These are phyloP conservation scores for Lasioglossum calceatum DNA, from an alignment of 2,888 invertebrate species.

Conservation along the genomic window DNA sequence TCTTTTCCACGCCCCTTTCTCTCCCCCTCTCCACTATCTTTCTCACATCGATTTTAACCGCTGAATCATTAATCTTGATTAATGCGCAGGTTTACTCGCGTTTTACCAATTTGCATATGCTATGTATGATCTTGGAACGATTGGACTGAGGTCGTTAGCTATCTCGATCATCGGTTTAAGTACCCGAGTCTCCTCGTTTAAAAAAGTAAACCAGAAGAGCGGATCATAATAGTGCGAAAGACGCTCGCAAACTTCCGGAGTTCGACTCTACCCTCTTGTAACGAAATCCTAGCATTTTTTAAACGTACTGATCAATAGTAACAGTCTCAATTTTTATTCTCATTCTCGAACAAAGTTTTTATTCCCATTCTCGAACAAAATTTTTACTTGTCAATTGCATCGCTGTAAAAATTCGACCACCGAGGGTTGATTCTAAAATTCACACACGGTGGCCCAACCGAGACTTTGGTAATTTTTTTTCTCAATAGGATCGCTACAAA, in stretches of 20 bases:
- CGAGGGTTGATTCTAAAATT: too few species aligned
- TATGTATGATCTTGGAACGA: not conserved
- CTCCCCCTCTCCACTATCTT: not conserved
- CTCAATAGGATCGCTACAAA: too few species aligned
- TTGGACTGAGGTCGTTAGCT: not conserved
- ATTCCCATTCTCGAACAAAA: too few species aligned
- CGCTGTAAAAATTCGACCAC: too few species aligned
- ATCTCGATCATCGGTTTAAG: constrained; percentile 5
- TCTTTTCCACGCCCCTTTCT: not conserved
- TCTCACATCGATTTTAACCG: constrained; percentile 8
- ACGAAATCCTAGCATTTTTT: not conserved
- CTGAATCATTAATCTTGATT: constrained; percentile 13
- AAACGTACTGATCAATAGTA: not conserved
- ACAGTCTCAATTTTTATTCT: not conserved
- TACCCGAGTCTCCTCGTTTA: not conserved
- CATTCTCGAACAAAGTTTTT: too few species aligned
- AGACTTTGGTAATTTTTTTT: too few species aligned
- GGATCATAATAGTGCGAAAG: not conserved
- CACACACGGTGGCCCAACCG: too few species aligned
- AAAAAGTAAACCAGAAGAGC: not conserved
- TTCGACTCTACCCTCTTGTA: not conserved
- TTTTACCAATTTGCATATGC: constrained; percentile 6
- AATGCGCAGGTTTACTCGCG: constrained; percentile 5
- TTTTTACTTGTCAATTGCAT: too few species aligned
- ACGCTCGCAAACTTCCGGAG: not conserved